Base-by-base conservation (phyloP, 2,888 invertebrate species). In the Drosophila monieri region DNA sequence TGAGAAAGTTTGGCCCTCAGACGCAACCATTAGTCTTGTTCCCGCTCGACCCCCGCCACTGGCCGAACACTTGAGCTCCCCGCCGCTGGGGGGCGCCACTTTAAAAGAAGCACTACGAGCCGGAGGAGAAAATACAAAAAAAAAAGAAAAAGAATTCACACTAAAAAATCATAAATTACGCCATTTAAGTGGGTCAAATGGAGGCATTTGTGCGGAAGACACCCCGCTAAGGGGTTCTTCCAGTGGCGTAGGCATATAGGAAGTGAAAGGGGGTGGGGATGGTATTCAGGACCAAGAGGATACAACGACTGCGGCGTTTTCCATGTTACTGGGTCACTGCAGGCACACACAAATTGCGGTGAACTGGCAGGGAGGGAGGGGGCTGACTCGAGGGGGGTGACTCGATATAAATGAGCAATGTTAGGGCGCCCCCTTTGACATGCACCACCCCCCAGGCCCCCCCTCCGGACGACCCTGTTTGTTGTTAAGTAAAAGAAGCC, bases 121-220 rank as follows among this genome's bases (percentile, higher is more conserved):
- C 5, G 51, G 44, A 27, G 27, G 8, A 9, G 27, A 4, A 25
- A 27, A 6, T 2, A 27, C 5, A 6, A 25, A 6, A 6, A 27
- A 9, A 27, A 55, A 74, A 59, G 74, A 66, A 80, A 80, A 84
- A 80, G n/a, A n/a, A n/a, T 83, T 88, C 88, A 85, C 88, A 87
- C 88, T 80, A 78, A 75, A 87, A 87, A 83, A 87, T 83, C 88
- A 83, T 83, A 88, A 83, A 83, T 83, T 88, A 89, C 88, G 85
- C 85, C 80, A 87, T 85, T 89, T 85, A 89, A 88, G 85, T 85
- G 89, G 88, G 86, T 85, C 85, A 89, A 86, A 89, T 86, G 85
- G 88, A 88, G 85, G 88, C 87, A 88, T 88, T 87, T 88, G 88
- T 83, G 83, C 88, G 81, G 81, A 83, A 88, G 76, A 81, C 86